Base-by-base conservation (phyloP, 2,797 vertebrate species). In the Pantherophis vulpinus region DNA sequence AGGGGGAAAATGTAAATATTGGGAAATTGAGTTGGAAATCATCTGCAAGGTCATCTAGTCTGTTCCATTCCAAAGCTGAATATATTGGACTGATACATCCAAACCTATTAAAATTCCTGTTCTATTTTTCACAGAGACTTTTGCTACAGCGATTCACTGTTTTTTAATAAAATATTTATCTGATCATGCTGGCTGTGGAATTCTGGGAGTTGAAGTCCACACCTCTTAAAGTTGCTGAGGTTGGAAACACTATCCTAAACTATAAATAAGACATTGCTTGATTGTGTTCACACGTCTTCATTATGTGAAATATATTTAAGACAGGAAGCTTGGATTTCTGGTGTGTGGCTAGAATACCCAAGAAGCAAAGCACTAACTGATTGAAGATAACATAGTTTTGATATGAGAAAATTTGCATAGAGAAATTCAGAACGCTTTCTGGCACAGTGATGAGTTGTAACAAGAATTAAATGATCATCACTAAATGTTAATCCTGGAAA, bases 1-100 rank as follows among this genome's bases (percentile, higher is more conserved):
- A 95, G 32, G 8, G 10, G 1, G 59, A 95, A 83, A 54, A 91
- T 94, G 58, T 96, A 96, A 95, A 94, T 95, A 93, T 92, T 37
- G 91, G 86, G 90, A 93, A 91, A 92, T 0, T 63, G 23, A 93
- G 87, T 92, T 59, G 55, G 47, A 91, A 93, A 63, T 93, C 95
- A 88, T 32, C 14, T 91, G 0, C 89, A 95, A 88, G 42, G 90
- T 94, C 27, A 94, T 60, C 70, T 93, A 91, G 56, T 91, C 89
- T 58, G 27, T 91, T 95, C 42, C 94, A 87, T 47, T 58, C 1
- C 0, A 2, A 7, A 87, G 10, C 6, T 93, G 93, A 94, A 91
- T 93, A 0, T 66, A 1, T 0, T 0, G 7, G 90, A 90, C 7
- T 74, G 25, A 94, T 95, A 93, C 47, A 4, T 27, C 79, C 58